Conservation (phyloP, 2,797 vertebrate species). For the Aeoliscus strigatus region DNA sequence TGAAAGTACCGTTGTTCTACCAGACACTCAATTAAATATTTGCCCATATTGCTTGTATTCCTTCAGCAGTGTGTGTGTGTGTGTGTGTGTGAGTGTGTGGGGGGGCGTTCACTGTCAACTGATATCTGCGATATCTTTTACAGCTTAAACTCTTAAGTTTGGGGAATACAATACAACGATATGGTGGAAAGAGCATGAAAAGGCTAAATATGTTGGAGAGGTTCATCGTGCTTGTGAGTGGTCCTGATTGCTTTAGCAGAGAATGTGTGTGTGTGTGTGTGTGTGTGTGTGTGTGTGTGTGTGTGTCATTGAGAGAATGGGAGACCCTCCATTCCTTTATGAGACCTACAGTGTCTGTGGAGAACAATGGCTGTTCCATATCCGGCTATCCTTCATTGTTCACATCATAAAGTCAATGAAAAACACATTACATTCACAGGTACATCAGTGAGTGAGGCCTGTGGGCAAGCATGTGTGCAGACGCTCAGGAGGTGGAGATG, state of each 20-base stretch:
- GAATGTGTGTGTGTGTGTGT: not conserved
- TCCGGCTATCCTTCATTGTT: slow-evolving; percentile 33
- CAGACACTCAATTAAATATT: slow-evolving; percentile 54
- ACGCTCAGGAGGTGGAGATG: no score
- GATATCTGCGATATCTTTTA: slow-evolving; percentile 72
- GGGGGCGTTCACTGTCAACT: slow-evolving; percentile 65
- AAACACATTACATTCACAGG: slow-evolving; percentile 34
- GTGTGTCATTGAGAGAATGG: not conserved
- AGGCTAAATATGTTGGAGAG: slow-evolving; percentile 55
- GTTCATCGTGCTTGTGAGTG: slow-evolving; percentile 47
- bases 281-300: slow-evolving; percentile 9
- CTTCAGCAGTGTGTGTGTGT: no score
- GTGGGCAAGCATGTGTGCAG: not conserved
- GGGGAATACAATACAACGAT: slow-evolving; percentile 52
- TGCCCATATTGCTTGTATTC: slow-evolving; percentile 55
- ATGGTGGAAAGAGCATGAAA: slow-evolving; percentile 57
- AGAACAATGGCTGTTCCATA: slow-evolving; percentile 57
- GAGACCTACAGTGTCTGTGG: slow-evolving; percentile 24
- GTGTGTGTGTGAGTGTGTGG: no score
- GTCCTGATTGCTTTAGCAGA: slow-evolving; percentile 71
- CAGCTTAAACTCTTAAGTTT: slow-evolving; percentile 49
- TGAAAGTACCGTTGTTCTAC: slow-evolving; percentile 45
- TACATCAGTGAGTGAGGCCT: slow-evolving; percentile 14
- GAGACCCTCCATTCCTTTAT: slow-evolving; percentile 46
- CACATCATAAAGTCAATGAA: slow-evolving; percentile 33